phyloP scores from a whole-genome alignment of 1,140 invertebrate genomes.

The Elysia chlorotica region DNA sequence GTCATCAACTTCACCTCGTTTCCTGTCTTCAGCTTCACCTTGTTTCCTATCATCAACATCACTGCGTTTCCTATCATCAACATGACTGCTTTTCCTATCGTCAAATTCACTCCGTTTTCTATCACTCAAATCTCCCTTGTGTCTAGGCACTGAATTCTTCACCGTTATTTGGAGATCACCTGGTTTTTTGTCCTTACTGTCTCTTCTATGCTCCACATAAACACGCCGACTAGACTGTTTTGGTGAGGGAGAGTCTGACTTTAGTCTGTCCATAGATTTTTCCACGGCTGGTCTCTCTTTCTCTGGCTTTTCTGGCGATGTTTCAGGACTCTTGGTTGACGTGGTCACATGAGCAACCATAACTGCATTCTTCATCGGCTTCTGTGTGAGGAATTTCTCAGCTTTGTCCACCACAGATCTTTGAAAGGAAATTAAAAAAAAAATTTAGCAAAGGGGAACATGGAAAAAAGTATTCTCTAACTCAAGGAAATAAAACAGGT shows the following conservation, averaged over 20 bases:
- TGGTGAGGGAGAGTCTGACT: not conserved
- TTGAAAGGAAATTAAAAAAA: slow-evolving; percentile 17
- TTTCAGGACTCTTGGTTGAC: slow-evolving; percentile 13
- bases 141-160: slow-evolving; percentile 1
- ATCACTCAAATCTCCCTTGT: not conserved
- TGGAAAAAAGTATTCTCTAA: too few relatives aligned
- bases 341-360: slow-evolving; percentile 24
- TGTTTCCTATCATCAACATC: too few relatives aligned
- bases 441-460: too few relatives aligned
- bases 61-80: too few relatives aligned
- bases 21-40: too few relatives aligned
- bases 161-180: slow-evolving; percentile 38
- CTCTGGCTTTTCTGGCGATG: slow-evolving; percentile 8
- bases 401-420: slow-evolving; percentile 53
- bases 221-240: slow-evolving; percentile 29
- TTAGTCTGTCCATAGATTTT: too few relatives aligned
- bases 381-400: slow-evolving; percentile 45
- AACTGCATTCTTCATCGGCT: slow-evolving; percentile 35
- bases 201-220: slow-evolving; percentile 27
- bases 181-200: slow-evolving; percentile 27
- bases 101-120: too few relatives aligned
- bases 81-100: too few relatives aligned
- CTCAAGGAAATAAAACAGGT: too few relatives aligned
- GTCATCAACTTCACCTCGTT: too few relatives aligned
- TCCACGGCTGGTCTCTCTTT: too few relatives aligned